Evolutionary conservation across 2,113 vertebrate species (phyloP).

Genomic region (Cavia porcellus): DNA sequence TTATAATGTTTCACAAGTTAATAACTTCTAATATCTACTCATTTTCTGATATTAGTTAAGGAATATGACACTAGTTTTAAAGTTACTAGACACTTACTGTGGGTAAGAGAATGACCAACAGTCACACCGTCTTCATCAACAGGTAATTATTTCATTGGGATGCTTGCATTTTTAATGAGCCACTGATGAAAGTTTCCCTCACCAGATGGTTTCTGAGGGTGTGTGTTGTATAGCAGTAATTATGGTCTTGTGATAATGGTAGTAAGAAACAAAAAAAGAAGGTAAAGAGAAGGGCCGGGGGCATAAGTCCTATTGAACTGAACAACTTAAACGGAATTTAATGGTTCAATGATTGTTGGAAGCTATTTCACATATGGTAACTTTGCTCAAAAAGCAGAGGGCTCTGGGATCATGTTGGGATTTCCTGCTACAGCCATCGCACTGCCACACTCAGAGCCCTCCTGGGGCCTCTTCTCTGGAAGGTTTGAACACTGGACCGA

Average conservation of each 20-base stretch:
- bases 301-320: neutral
- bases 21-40: neutral
- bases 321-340: conserved; percentile 22
- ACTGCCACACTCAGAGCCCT: neutral
- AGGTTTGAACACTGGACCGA: neutral
- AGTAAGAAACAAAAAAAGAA: neutral
- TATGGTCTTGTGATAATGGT: neutral
- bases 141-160: neutral
- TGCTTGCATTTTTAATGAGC: neutral
- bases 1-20: conserved; percentile 19
- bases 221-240: neutral
- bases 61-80: neutral
- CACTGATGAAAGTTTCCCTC: neutral
- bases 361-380: neutral
- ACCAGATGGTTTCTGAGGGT: neutral
- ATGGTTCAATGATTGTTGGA: neutral
- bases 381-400: neutral
- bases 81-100: neutral
- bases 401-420: neutral
- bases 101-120: neutral
- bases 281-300: neutral
- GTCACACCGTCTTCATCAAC: neutral
- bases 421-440: neutral
- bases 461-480: neutral
- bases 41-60: neutral